Conservation (phyloP, 2,797 vertebrate species). For the Dryobates pubescens region DNA sequence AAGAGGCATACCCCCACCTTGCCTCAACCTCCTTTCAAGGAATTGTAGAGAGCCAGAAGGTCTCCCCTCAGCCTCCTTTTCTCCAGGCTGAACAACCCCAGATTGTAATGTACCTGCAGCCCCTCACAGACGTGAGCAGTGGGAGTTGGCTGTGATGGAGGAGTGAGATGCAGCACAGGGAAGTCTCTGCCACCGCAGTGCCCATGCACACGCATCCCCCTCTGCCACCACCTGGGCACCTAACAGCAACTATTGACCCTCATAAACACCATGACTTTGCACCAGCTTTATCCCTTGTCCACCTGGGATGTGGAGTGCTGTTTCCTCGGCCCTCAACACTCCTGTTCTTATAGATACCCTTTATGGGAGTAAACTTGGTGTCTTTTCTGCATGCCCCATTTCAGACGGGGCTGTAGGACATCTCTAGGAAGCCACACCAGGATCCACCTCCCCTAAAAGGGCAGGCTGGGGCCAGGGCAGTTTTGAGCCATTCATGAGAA, state of each 20-base stretch:
- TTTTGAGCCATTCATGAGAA: not conserved
- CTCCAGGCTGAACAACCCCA: too few species aligned
- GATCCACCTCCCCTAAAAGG: fast-evolving
- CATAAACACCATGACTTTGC: not conserved
- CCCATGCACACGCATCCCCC: too few species aligned
- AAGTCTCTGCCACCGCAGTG: not conserved
- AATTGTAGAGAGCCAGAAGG: too few species aligned
- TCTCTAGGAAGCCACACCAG: not conserved
- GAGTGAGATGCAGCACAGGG: not conserved
- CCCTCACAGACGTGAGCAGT: fast-evolving
- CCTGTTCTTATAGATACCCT: not conserved
- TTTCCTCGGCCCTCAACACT: too few species aligned
- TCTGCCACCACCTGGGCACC: fast-evolving
- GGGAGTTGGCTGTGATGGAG: fast-evolving
- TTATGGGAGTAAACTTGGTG: not conserved
- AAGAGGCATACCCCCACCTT: too few species aligned
- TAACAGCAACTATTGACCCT: not conserved
- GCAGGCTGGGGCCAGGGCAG: not conserved
- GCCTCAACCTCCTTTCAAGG: too few species aligned
- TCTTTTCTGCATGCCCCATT: not conserved
- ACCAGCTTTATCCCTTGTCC: not conserved
- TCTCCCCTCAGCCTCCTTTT: too few species aligned
- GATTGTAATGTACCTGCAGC: not conserved
- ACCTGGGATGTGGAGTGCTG: too few species aligned
- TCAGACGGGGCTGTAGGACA: not conserved